phyloP scores from a whole-genome alignment of 2,888 invertebrate species.

The Drosophila suboccidentalis region DNA sequence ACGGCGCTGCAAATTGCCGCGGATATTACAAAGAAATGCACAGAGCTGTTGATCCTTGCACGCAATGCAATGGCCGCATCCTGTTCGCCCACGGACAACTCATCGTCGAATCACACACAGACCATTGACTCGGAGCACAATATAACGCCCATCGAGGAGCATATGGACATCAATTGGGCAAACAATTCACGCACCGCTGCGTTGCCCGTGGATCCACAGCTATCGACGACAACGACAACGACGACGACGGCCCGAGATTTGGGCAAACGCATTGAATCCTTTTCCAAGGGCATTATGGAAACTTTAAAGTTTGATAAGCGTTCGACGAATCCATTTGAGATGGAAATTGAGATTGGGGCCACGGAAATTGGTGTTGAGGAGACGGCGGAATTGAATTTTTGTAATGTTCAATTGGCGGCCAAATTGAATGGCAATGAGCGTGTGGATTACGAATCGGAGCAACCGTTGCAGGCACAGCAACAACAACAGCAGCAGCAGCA shows the following conservation, averaged over 20 bases:
- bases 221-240: constrained; percentile 60
- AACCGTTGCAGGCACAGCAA: constrained; percentile 36
- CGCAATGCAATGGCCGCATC: constrained; percentile 89
- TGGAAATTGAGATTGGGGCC: constrained; percentile 86
- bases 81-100: constrained; percentile 87
- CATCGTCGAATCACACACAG: constrained; percentile 86
- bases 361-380: constrained; percentile 85
- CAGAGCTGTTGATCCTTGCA: constrained; percentile 91
- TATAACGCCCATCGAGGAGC: constrained; percentile 86
- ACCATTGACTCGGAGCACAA: constrained; percentile 86
- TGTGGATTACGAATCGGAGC: constrained; percentile 79
- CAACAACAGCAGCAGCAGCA: constrained; percentile 43
- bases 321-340: constrained; percentile 85
- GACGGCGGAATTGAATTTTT: constrained; percentile 82
- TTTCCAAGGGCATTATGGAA: constrained; percentile 86
- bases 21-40: constrained; percentile 91
- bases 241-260: constrained; percentile 83
- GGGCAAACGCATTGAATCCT: constrained; percentile 85
- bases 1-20: constrained; percentile 91
- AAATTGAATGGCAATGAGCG: constrained; percentile 85
- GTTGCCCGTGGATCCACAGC: constrained; percentile 82
- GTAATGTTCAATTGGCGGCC: constrained; percentile 83
- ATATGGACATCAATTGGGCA: constrained; percentile 86
- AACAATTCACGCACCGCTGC: constrained; percentile 84
- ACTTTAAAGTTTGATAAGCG: constrained; percentile 85